These are phyloP conservation scores for Blastobasis lacticolella DNA, from an alignment of 2,888 invertebrate genomes.

Conservation along the genomic window DNA sequence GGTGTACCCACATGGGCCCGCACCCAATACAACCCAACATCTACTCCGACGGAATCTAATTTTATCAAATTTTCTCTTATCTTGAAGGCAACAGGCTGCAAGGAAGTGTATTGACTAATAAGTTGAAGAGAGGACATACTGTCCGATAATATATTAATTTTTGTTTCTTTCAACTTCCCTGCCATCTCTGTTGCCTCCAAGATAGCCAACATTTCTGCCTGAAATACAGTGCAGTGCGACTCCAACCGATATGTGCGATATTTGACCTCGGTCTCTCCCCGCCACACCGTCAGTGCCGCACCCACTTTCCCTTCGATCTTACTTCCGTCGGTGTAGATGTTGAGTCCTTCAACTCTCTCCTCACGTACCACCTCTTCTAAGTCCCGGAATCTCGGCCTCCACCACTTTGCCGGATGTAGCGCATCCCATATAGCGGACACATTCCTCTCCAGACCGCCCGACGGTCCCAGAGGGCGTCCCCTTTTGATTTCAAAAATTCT, in stretches of 20 bases:
- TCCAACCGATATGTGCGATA: background rate
- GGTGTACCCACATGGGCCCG: background rate
- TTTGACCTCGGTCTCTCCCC: background rate
- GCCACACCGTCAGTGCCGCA: background rate
- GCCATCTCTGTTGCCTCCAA: background rate
- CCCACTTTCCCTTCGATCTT: background rate
- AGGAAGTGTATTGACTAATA: background rate
- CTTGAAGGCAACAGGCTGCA: background rate
- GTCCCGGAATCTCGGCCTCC: background rate
- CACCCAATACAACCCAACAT: background rate
- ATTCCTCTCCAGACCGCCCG: background rate
- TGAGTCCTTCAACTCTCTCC: background rate
- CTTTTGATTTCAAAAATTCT: background rate
- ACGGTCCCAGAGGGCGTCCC: background rate
- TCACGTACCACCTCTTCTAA: background rate
- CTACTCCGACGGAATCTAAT: background rate
- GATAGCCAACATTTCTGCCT: background rate
- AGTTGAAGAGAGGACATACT: background rate
- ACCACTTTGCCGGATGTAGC: background rate
- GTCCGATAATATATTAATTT: background rate
- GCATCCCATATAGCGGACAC: background rate
- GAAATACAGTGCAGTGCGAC: background rate
- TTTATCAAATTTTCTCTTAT: background rate
- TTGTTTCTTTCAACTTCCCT: background rate
- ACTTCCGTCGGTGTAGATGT: background rate